phyloP scores from a whole-genome alignment of 2,113 vertebrate species.

The Eptatretus burgeri region DNA sequence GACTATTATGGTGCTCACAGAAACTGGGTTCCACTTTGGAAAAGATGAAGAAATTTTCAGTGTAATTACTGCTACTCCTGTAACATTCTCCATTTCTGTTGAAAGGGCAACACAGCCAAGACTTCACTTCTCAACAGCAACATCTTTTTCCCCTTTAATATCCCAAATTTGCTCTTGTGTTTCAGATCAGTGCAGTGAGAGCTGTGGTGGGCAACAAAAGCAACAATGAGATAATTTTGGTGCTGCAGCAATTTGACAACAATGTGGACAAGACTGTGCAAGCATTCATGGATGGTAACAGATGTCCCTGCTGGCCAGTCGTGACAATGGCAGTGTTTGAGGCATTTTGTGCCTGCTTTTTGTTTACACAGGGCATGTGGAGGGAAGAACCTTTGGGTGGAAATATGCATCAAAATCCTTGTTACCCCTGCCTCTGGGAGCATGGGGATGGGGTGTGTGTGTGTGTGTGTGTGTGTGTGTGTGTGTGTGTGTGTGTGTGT shows the following conservation, averaged over 20 bases:
- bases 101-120: no score
- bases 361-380: neutral
- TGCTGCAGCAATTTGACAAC: conserved; percentile 33
- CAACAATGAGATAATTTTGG: conserved; percentile 34
- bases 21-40: no score
- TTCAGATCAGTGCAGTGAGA: conserved; percentile 28
- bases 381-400: neutral
- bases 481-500: conserved; percentile 7
- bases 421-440: no score
- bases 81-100: no score
- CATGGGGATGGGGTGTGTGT: no score
- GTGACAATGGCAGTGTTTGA: neutral
- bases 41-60: no score
- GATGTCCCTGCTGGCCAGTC: neutral
- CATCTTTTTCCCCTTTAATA: no score
- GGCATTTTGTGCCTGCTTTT: neutral
- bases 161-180: conserved; percentile 1
- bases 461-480: no score
- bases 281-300: conserved; percentile 32
- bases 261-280: conserved; percentile 33
- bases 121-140: no score
- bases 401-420: neutral
- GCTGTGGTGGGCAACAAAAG: conserved; percentile 29
- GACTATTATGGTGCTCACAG: no score
- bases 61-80: no score